Evolutionary conservation across 35 echinoderm and acorn worm genomes (phyloP).

Genomic region (Strongylocentrotus purpuratus): DNA sequence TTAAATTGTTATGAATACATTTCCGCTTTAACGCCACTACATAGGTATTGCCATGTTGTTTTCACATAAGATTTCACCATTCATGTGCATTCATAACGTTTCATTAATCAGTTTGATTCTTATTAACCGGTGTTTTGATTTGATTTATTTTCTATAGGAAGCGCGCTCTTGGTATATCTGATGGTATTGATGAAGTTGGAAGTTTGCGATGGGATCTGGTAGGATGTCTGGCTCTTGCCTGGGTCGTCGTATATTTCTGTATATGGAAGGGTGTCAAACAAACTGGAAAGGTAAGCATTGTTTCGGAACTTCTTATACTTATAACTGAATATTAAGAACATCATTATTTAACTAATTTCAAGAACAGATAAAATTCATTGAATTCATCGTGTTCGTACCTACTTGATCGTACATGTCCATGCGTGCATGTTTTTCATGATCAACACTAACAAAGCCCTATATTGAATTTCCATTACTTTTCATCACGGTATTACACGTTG

Average conservation of each 20-base stretch:
- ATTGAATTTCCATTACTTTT: too few relatives aligned
- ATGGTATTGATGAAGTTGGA: slow-evolving; percentile 74
- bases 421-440: too few relatives aligned
- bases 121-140: not conserved
- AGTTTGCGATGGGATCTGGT: slow-evolving; percentile 78
- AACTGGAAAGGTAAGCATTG: slow-evolving; percentile 78
- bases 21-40: too few relatives aligned
- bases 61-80: too few relatives aligned
- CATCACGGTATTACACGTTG: too few relatives aligned
- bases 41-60: too few relatives aligned
- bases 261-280: slow-evolving; percentile 85
- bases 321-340: not conserved
- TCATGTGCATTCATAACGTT: too few relatives aligned
- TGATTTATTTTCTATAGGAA: slow-evolving; percentile 51
- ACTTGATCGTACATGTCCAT: too few relatives aligned
- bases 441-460: too few relatives aligned
- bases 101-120: not conserved
- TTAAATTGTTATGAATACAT: too few relatives aligned
- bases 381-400: too few relatives aligned
- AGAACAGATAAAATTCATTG: too few relatives aligned
- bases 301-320: not conserved
- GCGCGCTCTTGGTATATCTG: slow-evolving; percentile 63
- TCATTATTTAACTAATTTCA: not conserved
- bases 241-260: slow-evolving; percentile 73
- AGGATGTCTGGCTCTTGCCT: slow-evolving; percentile 71